Conservation (phyloP, 2,797 vertebrate species). For the Poecilia velifera region DNA sequence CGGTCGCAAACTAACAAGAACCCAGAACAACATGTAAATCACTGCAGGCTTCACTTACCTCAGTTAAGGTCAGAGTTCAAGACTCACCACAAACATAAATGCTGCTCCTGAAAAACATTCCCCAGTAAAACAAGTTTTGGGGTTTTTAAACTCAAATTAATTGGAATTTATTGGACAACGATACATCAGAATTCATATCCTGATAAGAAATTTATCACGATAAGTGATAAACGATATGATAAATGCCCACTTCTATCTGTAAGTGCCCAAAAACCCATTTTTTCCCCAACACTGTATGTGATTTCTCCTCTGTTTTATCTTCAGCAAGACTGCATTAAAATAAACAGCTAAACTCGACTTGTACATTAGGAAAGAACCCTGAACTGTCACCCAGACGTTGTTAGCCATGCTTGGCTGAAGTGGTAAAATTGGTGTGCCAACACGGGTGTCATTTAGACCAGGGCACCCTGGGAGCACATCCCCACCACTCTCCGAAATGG, state of each 20-base stretch:
- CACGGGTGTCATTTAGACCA: slow-evolving; percentile 2
- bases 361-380: neutral
- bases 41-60: neutral
- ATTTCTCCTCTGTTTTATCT: neutral
- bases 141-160: too few species aligned
- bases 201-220: too few species aligned
- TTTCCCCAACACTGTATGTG: neutral
- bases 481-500: slow-evolving; percentile 2
- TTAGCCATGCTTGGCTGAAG: slow-evolving; percentile 7
- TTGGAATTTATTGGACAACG: too few species aligned
- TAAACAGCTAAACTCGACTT: neutral
- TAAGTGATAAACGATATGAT: too few species aligned
- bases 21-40: neutral
- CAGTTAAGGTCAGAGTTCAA: neutral
- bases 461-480: neutral
- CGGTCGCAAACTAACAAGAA: neutral
- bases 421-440: slow-evolving; percentile 8
- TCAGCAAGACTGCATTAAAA: neutral
- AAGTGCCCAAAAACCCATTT: neutral
- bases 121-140: too few species aligned
- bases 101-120: too few species aligned
- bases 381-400: neutral
- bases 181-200: too few species aligned
- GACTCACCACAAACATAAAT: neutral
- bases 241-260: too few species aligned